These are phyloP conservation scores for Agrilus planipennis DNA, from an alignment of 1,140 invertebrate species.

Conservation along the genomic window DNA sequence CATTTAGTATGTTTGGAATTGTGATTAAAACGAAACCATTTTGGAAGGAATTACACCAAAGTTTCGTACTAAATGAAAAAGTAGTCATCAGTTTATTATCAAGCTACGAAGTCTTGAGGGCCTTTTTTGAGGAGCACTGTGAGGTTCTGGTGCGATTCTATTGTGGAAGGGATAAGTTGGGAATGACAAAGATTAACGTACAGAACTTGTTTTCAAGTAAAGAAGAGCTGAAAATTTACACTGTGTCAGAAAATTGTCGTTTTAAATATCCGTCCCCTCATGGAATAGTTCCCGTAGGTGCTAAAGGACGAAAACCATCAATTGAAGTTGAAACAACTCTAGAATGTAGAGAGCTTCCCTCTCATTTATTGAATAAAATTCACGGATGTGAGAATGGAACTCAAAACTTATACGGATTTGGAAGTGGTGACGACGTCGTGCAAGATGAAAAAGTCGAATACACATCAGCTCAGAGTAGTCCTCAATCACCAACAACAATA, in stretches of 20 bases:
- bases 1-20: conserved; percentile 26
- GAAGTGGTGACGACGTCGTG: too few species aligned
- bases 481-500: too few species aligned
- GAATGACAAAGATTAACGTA: conserved; percentile 17
- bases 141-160: conserved; percentile 21
- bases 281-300: conserved; percentile 15
- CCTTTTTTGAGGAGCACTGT: conserved; percentile 22
- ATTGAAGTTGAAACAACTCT: conserved; percentile 4
- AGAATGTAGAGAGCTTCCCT: conserved; percentile 2
- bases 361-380: neutral
- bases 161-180: conserved; percentile 20
- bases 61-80: conserved; percentile 23
- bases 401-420: too few species aligned
- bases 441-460: too few species aligned
- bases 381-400: too few species aligned
- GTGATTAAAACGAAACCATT: conserved; percentile 28
- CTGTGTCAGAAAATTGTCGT: conserved; percentile 10
- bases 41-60: conserved; percentile 18
- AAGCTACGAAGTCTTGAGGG: conserved; percentile 13
- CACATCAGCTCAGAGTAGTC: too few species aligned
- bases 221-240: too few species aligned
- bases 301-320: conserved; percentile 7
- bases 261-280: conserved; percentile 20
- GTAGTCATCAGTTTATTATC: conserved; percentile 26
- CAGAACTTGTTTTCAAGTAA: neutral